These are phyloP conservation scores for Rutpela maculata DNA, from an alignment of 2,888 invertebrate species.

Conservation along the genomic window DNA sequence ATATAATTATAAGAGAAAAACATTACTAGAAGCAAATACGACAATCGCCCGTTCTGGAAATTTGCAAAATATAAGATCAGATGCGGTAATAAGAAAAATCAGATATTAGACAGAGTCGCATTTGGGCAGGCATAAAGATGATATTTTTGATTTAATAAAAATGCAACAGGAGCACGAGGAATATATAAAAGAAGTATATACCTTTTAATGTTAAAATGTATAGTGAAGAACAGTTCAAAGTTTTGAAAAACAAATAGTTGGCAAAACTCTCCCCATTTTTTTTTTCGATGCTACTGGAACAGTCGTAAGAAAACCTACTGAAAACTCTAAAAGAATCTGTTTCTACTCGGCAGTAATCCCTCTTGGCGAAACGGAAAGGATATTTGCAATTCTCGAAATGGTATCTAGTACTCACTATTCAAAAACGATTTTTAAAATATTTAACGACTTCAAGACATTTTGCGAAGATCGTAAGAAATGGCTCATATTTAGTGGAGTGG, in stretches of 20 bases:
- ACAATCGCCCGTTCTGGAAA: not conserved
- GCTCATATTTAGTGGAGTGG: conserved; percentile 17
- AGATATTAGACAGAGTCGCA: conserved; percentile 11
- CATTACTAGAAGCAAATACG: conserved; percentile 7
- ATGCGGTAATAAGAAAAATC: too few relatives aligned
- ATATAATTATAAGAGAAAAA: conserved; percentile 18
- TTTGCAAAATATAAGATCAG: not conserved
- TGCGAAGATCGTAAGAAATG: too few relatives aligned
- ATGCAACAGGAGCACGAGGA: conserved; percentile 32
- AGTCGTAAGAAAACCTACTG: conserved; percentile 37
- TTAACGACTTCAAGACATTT: too few relatives aligned
- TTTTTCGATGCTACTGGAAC: conserved; percentile 43
- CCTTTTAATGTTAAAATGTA: conserved; percentile 37
- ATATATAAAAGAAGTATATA: conserved; percentile 1
- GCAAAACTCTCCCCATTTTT: too few relatives aligned
- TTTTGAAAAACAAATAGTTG: conserved; percentile 41
- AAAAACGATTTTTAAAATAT: too few relatives aligned
- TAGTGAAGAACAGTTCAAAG: conserved; percentile 41
- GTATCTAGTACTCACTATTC: too few relatives aligned
- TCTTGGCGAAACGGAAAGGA: too few relatives aligned
- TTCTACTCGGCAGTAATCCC: conserved; percentile 40
- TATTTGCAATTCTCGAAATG: too few relatives aligned
- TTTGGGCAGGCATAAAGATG: conserved; percentile 20
- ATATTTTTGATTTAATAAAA: conserved; percentile 36
- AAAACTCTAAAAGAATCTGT: conserved; percentile 34